Percentiles rank a stretch among this genome's conserved stretches.
phyloP scores from a whole-genome alignment of 2,888 invertebrate genomes.

The Hydroisotoma schaefferi region DNA sequence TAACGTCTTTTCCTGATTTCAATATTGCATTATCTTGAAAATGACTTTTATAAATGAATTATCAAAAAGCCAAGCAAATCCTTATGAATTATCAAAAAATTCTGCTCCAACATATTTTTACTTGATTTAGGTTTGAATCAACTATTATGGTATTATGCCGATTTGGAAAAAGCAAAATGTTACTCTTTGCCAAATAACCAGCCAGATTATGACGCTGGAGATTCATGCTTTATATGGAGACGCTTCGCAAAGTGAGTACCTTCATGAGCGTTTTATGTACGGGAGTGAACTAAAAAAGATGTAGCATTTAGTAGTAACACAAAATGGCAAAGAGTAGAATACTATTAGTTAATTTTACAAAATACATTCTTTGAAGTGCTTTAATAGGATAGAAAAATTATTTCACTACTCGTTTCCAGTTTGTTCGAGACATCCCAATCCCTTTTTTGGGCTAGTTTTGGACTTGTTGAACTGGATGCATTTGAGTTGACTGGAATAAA shows the following conservation, averaged over 20 bases:
- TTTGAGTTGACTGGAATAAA: slow-evolving; percentile 53
- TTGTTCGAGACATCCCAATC: slow-evolving; percentile 59
- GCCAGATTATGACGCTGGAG: slow-evolving; percentile 45
- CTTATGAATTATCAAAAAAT: too few species aligned
- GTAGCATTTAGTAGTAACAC: too few species aligned
- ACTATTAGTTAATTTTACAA: not conserved
- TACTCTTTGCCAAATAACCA: slow-evolving; percentile 63
- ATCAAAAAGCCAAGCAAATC: too few species aligned
- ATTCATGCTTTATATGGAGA: slow-evolving; percentile 63
- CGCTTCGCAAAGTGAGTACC: slow-evolving; percentile 73
- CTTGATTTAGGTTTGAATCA: slow-evolving; percentile 81
- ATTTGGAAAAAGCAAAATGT: slow-evolving; percentile 80
- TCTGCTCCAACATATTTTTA: too few species aligned
- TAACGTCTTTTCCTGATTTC: not conserved
- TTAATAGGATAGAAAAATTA: not conserved
- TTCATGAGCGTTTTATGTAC: not conserved
- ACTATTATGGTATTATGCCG: slow-evolving; percentile 87
- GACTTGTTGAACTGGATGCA: slow-evolving; percentile 56
- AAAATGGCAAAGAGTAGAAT: not conserved
- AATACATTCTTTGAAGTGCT: not conserved
- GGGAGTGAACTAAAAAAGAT: too few species aligned
- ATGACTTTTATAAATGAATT: too few species aligned
- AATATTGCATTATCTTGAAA: too few species aligned
- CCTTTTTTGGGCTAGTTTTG: slow-evolving; percentile 59
- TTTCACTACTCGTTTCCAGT: slow-evolving; percentile 50